Base-by-base conservation (phyloP, 2,113 vertebrate genomes). In the Penelope pileata region DNA sequence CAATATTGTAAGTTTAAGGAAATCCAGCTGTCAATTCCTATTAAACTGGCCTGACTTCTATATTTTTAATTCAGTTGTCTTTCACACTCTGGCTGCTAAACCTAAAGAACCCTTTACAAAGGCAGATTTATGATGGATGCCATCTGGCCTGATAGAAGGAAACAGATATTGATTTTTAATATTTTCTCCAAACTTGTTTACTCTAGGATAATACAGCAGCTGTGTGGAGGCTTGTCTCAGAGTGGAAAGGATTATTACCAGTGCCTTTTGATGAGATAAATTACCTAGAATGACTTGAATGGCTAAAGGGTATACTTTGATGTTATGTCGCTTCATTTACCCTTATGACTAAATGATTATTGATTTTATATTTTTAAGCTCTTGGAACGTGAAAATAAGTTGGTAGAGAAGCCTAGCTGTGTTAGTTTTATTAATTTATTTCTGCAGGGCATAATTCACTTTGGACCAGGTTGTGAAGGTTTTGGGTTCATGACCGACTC, bases 281-380 rank as follows among this genome's bases (percentile, higher is more conserved):
- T 99, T 98, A 98, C 98, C 97, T 93, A 92, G 96, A 98, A 98
- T 97, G 97, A 98, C 98, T 98, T 98, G 97, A 98, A 98, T 98
- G 97, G 98, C 98, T 98, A 98, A 98, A 98, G 98, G 98, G 98
- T 98, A 98, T 94, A 97, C 98, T 98, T 98, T 98, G 98, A 99
- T 99, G 98, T 98, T 98, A 98, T 98, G 98, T 98, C 95, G 97
- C 98, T 99, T 99, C 98, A 98, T 99, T 99, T 99, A 98, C 98
- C 98, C 98, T 98, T 98, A 98, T 98, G 98, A 98, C 98, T 99
- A 99, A 99, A 99, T 99, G 98, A 99, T 98, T 98, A 99, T 99
- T 98, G 98, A 99, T 99, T 99, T 98, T 98, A 98, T 98, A 99
- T 99, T 98, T 98, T 98, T 98, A 98, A 98, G 95, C 98, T 98